Base-by-base conservation (phyloP, 2,797 vertebrate species). In the Chaunax sp. region DNA sequence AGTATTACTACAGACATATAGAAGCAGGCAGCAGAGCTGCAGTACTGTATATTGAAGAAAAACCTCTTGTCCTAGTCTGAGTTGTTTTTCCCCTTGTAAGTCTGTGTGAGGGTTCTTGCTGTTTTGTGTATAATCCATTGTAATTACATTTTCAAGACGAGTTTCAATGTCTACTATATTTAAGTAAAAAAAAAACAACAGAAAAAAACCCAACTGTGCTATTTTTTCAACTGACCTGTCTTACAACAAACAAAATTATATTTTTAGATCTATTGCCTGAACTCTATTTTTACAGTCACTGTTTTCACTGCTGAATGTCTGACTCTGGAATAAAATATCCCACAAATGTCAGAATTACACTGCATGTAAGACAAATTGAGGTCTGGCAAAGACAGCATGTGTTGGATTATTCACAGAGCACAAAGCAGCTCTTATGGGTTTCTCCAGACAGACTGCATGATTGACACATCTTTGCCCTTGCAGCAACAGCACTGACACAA, bases 331-430 rank as follows among this genome's bases (percentile, higher is more conserved):
- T 49, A 40, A 77, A 79, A 52, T 30, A 56, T 25, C 19, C 25
- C 58, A 64, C 40, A 69, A 35, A 30, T 84, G 77, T 80, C 80
- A 54, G 73, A 61, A 35, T 82, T 74, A 69, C 3, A 5, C 58
- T 45, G 49, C 54, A 50, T 37, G 54, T 54, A 47, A 55, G 40
- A 46, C 18, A 50, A 30, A 65, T 37, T 54, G 63, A 59, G 16
- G 47, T 35, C 46, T 44, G 72, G 70, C 54, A 45, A 60, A 73
- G 23, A 60, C 15, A 56, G 53, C 70, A 47, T 4, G 56, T 64
- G 71, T 45, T 59, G 22, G 33, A 57, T 80, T 78, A 65, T 53
- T 69, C 76, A 77, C 45, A 11, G 13, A 35, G 66, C 41, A 81
- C 60, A 80, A 59, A 71, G 72, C 57, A 26, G 69, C 68, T 69